Evolutionary conservation across 2,888 invertebrate species (phyloP).

Genomic region (Epinotia brunnichana): DNA sequence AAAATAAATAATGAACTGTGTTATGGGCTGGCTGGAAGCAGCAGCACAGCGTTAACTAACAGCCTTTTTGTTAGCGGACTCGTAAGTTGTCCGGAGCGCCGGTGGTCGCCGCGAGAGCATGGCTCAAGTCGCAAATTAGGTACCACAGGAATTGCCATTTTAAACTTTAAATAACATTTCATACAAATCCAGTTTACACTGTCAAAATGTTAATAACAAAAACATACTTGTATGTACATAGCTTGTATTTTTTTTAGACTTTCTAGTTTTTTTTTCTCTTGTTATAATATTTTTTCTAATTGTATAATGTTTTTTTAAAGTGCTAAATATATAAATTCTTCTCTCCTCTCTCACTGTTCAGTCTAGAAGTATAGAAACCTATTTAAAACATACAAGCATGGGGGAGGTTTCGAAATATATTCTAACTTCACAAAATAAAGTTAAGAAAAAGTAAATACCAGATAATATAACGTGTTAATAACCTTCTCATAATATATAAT

Average conservation of each 20-base stretch:
- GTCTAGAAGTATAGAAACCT: background rate
- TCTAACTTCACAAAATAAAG: too few relatives aligned
- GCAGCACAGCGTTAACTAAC: slow-evolving; percentile 76
- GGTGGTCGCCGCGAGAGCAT: slow-evolving; percentile 29
- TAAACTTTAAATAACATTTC: background rate
- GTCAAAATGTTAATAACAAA: background rate
- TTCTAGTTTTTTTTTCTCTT: too few relatives aligned
- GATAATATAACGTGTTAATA: background rate
- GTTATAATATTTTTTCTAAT: too few relatives aligned
- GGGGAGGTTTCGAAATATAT: too few relatives aligned
- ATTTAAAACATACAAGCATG: background rate
- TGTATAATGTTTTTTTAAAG: too few relatives aligned
- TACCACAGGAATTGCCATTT: slow-evolving; percentile 20
- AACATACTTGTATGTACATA: too few relatives aligned
- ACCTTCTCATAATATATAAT: background rate
- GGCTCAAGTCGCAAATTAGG: slow-evolving; percentile 45
- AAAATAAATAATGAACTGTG: slow-evolving; percentile 84
- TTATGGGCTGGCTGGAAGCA: slow-evolving; percentile 77
- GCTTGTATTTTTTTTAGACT: too few relatives aligned
- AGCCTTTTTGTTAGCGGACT: slow-evolving; percentile 71
- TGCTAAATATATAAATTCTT: too few relatives aligned
- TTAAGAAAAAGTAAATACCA: background rate
- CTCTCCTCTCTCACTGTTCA: too few relatives aligned
- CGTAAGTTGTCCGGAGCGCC: slow-evolving; percentile 57
- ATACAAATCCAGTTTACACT: background rate